Evolutionary conservation across 2,888 invertebrate species (phyloP), one percentile per base, ranked within the genome.

Genomic region (Corbicula japonica): DNA sequence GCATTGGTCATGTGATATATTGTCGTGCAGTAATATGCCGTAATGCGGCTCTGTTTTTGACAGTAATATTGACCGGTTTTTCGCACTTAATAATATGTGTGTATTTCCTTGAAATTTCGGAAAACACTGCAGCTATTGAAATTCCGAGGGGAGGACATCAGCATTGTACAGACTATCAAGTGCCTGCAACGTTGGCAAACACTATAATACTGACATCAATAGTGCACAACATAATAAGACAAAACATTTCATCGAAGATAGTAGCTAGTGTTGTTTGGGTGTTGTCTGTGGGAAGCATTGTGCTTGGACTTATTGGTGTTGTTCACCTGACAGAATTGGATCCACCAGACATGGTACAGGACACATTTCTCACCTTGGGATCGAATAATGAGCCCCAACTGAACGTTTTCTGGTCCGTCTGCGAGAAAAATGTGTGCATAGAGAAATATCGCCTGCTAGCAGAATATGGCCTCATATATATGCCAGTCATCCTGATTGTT

Each of bases 401-500:
- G 2, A 70, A 80, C 26, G 62, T 76, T n/a, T 73, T 80, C 58
- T 80, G 80, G 80, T 76, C 80, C 2, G 60, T 80, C 23, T 80
- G 80, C 46, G 28, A 71, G 32, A 68, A 34, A n/a, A 34, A 46
- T 30, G 10, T 76, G 2, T 32, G 26, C 28, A 65, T 52, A 8
- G 70, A 50, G 35, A 46, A 35, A 26, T 21, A 30, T n/a, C 41
- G 60, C 28, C 38, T 80, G 34, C 5, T 73, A 15, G 44, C 50
- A 32, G 80, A 80, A 58, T 80, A 80, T 56, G 32, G 61, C 26
- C 65, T 80, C n/a, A 58, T 80, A 21, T 80, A 76, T 52, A 12
- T 65, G 26, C 80, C 80, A 0, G 60, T 80, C 0, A 23, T 60
- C 2, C n/a, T 70, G 23, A 58, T 54, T 6, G 50, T 76, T 12